Evolutionary conservation across 2,888 invertebrate species (phyloP).

Genomic region (Sycophila texana): DNA sequence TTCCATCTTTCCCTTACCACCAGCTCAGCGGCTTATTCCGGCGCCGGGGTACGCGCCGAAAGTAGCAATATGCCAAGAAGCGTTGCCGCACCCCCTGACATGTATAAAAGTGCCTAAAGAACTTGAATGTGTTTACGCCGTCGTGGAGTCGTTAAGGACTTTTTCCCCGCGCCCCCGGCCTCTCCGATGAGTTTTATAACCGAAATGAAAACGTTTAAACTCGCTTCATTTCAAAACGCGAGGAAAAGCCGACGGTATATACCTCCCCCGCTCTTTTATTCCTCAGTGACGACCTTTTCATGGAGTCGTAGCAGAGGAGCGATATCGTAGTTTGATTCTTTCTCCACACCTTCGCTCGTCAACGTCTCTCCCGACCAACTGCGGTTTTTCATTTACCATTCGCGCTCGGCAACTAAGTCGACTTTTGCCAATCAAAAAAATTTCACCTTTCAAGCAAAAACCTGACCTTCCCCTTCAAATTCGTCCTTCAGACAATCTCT

Average conservation of each 20-base stretch:
- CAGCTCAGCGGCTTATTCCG: not conserved
- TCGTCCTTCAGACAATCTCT: too few species aligned
- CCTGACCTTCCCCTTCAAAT: too few species aligned
- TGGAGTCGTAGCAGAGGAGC: slow-evolving; percentile 12
- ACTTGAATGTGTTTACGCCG: slow-evolving; percentile 52
- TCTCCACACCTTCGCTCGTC: slow-evolving; percentile 26
- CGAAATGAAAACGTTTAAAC: slow-evolving; percentile 50
- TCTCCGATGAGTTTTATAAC: slow-evolving; percentile 30
- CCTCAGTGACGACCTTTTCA: slow-evolving; percentile 22
- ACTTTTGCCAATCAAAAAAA: slow-evolving; percentile 35
- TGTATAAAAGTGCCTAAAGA: slow-evolving; percentile 31
- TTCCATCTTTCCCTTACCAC: not conserved
- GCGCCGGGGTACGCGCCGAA: not conserved
- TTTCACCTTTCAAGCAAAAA: slow-evolving; percentile 17
- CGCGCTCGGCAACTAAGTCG: slow-evolving; percentile 38
- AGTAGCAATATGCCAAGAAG: slow-evolving; percentile 44
- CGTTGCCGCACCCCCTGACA: not conserved
- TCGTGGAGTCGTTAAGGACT: slow-evolving; percentile 31
- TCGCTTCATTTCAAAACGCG: slow-evolving; percentile 47
- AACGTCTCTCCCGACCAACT: slow-evolving; percentile 16
- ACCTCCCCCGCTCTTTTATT: not conserved
- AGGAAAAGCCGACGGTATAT: slow-evolving; percentile 9
- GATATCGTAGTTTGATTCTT: slow-evolving; percentile 44
- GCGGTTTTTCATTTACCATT: slow-evolving; percentile 35
- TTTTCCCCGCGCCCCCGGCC: not conserved